These are phyloP conservation scores for Numenius phaeopus DNA, from an alignment of 2,797 vertebrate species.

Conservation along the genomic window DNA sequence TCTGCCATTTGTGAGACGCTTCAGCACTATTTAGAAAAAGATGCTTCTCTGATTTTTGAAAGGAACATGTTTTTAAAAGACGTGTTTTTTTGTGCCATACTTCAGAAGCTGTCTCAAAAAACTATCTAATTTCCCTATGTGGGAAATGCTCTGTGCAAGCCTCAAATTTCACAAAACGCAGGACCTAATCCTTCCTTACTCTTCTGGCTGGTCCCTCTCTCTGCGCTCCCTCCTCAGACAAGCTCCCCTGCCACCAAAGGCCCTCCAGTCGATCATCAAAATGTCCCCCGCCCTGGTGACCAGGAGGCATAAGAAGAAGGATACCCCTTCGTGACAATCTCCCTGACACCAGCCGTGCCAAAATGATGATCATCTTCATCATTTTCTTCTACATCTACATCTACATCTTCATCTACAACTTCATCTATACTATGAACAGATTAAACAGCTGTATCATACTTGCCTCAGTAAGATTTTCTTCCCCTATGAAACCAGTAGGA, in stretches of 20 bases:
- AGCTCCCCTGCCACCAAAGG: not conserved
- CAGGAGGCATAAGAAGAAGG: not conserved
- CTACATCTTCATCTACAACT: not conserved
- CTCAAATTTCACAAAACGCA: not conserved
- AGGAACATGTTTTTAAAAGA: not conserved
- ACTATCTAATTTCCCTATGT: not conserved
- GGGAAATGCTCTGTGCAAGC: not conserved
- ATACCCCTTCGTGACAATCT: not conserved
- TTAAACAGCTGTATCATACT: not conserved
- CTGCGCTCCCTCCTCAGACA: not conserved
- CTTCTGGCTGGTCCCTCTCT: not conserved
- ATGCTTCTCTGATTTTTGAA: constrained; percentile 6
- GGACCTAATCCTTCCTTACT: not conserved
- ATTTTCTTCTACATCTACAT: too few relatives aligned
- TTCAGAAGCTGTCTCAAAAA: not conserved
- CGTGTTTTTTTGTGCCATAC: not conserved
- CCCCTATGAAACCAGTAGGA: not conserved
- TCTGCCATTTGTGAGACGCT: not conserved
- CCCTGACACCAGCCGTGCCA: not conserved
- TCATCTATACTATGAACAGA: not conserved
- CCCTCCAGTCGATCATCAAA: not conserved
- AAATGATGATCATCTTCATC: not conserved
- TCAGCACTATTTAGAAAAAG: not conserved
- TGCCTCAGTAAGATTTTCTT: not conserved
- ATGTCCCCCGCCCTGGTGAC: not conserved